phyloP scores from a whole-genome alignment of 2,888 invertebrate genomes.

The Cordilura impudica region DNA sequence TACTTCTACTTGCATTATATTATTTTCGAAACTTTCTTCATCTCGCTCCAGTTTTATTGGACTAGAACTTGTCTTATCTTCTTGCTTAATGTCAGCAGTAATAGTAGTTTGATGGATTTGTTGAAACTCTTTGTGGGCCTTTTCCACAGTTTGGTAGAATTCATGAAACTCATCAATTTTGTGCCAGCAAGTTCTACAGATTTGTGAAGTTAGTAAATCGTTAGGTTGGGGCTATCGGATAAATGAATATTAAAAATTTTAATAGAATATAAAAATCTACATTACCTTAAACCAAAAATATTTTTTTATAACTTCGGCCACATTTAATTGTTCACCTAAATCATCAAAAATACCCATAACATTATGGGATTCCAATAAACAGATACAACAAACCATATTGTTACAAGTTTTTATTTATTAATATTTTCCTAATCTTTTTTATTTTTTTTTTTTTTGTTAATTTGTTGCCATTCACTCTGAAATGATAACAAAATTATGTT shows the following conservation, averaged over 20 bases:
- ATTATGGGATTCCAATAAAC: constrained; percentile 70
- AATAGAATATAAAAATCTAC: neutral
- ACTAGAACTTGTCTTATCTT: constrained; percentile 5
- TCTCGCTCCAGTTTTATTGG: constrained; percentile 36
- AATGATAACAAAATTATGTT: too few species aligned
- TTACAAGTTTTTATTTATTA: neutral
- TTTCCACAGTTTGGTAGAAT: constrained; percentile 73
- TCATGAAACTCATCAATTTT: constrained; percentile 74
- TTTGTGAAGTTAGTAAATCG: constrained; percentile 71
- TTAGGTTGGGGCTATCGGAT: constrained; percentile 69
- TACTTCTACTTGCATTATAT: constrained; percentile 1
- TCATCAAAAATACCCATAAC: constrained; percentile 71
- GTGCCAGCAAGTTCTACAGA: constrained; percentile 74
- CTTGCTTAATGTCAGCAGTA: neutral
- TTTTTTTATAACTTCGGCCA: constrained; percentile 71
- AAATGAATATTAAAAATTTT: neutral
- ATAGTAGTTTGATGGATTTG: neutral
- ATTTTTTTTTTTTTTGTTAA: constrained; percentile 6
- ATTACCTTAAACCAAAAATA: constrained; percentile 76
- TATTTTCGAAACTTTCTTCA: neutral
- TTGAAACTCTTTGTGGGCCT: constrained; percentile 67
- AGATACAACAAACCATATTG: constrained; percentile 72
- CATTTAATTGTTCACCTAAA: constrained; percentile 67
- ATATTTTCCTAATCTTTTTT: neutral
- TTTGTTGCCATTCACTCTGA: too few species aligned